Evolutionary conservation across 2,888 invertebrate species (phyloP).

Genomic region (Entomobrya proxima): DNA sequence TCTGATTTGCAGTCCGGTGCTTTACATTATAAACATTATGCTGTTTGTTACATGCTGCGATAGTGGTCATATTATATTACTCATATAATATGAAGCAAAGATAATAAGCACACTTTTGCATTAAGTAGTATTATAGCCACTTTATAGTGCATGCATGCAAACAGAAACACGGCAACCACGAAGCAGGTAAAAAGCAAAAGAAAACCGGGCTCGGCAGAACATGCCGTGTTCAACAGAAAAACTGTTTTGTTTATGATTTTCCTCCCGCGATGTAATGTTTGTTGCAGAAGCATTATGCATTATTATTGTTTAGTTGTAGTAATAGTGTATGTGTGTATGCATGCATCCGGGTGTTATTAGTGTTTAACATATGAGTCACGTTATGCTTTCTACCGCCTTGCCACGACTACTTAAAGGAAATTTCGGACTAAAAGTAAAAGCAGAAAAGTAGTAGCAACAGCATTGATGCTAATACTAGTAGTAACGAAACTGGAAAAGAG

Average conservation of each 20-base stretch:
- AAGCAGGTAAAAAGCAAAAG: background rate
- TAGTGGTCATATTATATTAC: conserved; percentile 4
- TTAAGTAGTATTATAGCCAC: conserved; percentile 14
- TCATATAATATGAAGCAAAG: background rate
- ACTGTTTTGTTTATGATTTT: background rate
- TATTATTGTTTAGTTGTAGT: conserved; percentile 25
- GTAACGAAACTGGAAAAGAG: background rate
- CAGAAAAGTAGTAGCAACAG: background rate
- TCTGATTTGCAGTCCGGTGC: too few relatives aligned
- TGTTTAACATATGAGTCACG: conserved; percentile 51
- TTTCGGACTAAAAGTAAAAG: background rate
- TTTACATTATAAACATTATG: background rate
- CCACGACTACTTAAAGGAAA: background rate
- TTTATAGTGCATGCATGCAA: conserved; percentile 30
- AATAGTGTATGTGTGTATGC: background rate
- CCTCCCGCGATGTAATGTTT: background rate
- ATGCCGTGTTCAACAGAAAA: conserved; percentile 6
- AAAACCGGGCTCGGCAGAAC: conserved; percentile 14
- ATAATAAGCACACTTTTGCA: conserved; percentile 15
- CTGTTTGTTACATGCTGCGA: background rate
- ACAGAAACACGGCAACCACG: background rate
- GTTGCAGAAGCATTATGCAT: background rate
- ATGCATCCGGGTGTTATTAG: conserved; percentile 49
- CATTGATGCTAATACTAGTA: background rate
- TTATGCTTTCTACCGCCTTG: conserved; percentile 10